Evolutionary conservation across 2,797 vertebrate genomes (phyloP), one percentile per base, ranked within the genome.

Genomic region (Iguana delicatissima): DNA sequence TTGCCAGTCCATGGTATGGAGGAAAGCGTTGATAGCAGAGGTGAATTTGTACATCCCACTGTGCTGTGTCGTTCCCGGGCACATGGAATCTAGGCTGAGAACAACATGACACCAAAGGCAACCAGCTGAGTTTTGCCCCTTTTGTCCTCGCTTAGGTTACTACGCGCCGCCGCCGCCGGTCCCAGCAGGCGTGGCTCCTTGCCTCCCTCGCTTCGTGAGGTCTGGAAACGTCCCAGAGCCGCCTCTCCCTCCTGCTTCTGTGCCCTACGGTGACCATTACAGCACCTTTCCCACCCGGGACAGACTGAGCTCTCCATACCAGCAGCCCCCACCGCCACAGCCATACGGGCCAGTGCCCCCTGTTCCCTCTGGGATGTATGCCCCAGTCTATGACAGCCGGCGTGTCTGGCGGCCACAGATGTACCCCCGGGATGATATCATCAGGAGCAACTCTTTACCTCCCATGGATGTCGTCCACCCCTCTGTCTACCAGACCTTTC

Each of bases 381-480:
- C 99, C 85, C 99, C 99, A 0, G 98, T 99, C 59, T 99, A 99
- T 0, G 99, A 99, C 97, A 99, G 98, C 97, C 97, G 98, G 96
- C 98, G 98, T 95, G 98, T 98, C 89, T 99, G 99, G 98, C 98
- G 99, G 94, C 99, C 99, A 29, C 98, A 98, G 97, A 97, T 99
- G 97, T 99, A 99, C 96, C 98, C 98, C 95, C 97, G 99, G 89
- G 99, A 99, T 91, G 99, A 99, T 38, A 98, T 99, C 90, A 97
- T 98, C 89, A 97, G 99, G 97, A 99, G 99, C 96, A 99, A 99
- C 97, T 99, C 99, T 14, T 98, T 99, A 95, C 99, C 99, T 96
- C 98, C 98, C 89, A 97, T 98, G 97, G 99, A 99, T 93, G 98
- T 99, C 94, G 97, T 99, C 96, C 98, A 99, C 94, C 98, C 99